Evolutionary conservation across 2,113 vertebrate genomes (phyloP).

Genomic region (Triplophysa siluroides): DNA sequence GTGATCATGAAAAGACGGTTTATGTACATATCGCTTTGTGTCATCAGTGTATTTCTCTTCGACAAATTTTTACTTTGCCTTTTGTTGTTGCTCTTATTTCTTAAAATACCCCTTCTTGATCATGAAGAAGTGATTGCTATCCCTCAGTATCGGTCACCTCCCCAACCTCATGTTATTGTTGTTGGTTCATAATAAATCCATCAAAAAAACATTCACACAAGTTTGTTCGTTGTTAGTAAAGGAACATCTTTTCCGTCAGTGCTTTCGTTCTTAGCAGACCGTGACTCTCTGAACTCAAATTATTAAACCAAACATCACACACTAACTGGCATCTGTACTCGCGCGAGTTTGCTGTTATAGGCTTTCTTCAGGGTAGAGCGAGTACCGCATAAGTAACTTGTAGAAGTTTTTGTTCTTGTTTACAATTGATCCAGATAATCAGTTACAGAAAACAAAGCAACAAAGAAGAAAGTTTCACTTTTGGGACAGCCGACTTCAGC

Average conservation of each 20-base stretch:
- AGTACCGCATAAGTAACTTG: background rate
- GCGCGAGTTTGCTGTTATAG: background rate
- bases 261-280: constrained; percentile 5
- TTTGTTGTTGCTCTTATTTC: background rate
- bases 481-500: constrained; percentile 44
- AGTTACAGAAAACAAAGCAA: constrained; percentile 24
- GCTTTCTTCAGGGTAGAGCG: background rate
- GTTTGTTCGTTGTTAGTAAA: constrained; percentile 15
- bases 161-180: background rate
- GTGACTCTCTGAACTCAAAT: constrained; percentile 12
- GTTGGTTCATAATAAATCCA: background rate
- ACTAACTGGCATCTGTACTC: background rate
- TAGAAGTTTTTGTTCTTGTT: constrained; percentile 22
- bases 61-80: background rate
- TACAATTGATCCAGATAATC: constrained; percentile 26
- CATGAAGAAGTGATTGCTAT: background rate
- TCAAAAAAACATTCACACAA: background rate
- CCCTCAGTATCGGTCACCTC: background rate
- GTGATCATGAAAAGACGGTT: background rate
- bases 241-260: constrained; percentile 8
- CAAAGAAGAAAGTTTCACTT: constrained; percentile 36
- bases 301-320: constrained; percentile 13
- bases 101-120: background rate
- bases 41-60: background rate
- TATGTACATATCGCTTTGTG: background rate